Evolutionary conservation across 2,113 vertebrate genomes (phyloP), one percentile per base, ranked within the genome.

Genomic region (Prietella phreatophila): DNA sequence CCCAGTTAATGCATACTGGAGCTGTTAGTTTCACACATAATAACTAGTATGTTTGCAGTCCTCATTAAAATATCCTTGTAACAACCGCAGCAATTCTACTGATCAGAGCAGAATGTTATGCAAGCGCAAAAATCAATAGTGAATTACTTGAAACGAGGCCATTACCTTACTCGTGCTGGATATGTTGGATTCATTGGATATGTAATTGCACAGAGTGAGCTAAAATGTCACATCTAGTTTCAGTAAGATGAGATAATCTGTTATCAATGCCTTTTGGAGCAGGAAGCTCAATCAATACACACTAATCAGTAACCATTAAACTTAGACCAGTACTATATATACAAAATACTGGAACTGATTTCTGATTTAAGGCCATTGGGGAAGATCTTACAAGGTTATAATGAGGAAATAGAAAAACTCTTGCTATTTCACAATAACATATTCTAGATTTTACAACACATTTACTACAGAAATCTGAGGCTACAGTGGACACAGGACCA

Each of bases 181-280:
- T 84, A 50, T 87, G 75, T 65, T 84, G 87, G 79, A 86, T 84
- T 58, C 86, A 86, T 85, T 89, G 90, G 81, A 89, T 88, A 82
- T 90, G 85, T 87, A 90, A 89, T 84, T 87, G 87, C 58, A 39
- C 67, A 78, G 87, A 67, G 63, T 89, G 87, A 87, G 63, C 85
- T 88, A 67, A 67, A 89, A 87, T 85, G 87, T 87, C 87, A 89
- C 87, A 90, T 89, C 82, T 90, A 79, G 56, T 90, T 90, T 85
- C 75, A 85, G 82, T 85, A 85, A 90, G 81, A 90, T 17, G 27
- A 90, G 83, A 88, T 88, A 65, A 88, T 90, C 73, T 89, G 71
- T 90, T 87, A 85, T 90, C 85, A 81, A 87, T 90, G 85, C 36
- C 19, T 60, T 89, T 79, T 63, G 53, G 50, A 61, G 84, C 79